Conservation (phyloP, 2,888 invertebrate genomes). For the Ditula angustiorana region DNA sequence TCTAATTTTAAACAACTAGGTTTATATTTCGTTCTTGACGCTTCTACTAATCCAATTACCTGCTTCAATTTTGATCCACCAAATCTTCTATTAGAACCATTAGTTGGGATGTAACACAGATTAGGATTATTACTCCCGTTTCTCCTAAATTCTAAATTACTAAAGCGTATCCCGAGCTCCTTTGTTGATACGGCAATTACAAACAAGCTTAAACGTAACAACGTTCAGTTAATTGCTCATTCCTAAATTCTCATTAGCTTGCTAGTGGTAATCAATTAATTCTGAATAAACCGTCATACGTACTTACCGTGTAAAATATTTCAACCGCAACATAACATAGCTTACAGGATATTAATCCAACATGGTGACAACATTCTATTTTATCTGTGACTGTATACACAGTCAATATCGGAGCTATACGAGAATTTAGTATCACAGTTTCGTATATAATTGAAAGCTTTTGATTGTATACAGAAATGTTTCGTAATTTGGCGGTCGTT, state of each 20-base stretch:
- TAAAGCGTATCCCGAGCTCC: conserved; percentile 8
- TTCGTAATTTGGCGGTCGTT: too few relatives aligned
- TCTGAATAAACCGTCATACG: conserved; percentile 44
- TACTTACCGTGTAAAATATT: conserved; percentile 21
- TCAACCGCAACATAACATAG: neutral
- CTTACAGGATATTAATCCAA: neutral
- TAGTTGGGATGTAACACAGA: conserved; percentile 17
- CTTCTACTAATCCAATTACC: conserved; percentile 1
- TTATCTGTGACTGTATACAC: too few relatives aligned
- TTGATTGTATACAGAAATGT: too few relatives aligned
- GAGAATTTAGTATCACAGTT: too few relatives aligned
- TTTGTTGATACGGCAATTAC: conserved; percentile 59
- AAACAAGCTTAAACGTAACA: conserved; percentile 51
- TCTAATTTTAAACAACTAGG: too few relatives aligned
- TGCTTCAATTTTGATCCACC: conserved; percentile 16
- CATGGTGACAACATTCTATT: neutral
- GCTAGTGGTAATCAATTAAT: conserved; percentile 58
- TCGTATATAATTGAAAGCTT: too few relatives aligned
- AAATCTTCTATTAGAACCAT: conserved; percentile 27
- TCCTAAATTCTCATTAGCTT: conserved; percentile 57
- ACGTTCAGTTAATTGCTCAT: conserved; percentile 57
- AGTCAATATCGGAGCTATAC: too few relatives aligned
- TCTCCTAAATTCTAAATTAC: conserved; percentile 6
- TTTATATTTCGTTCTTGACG: too few relatives aligned
- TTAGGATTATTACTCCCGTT: conserved; percentile 27